These are phyloP conservation scores for Meandrusa payeni DNA, from an alignment of 2,888 invertebrate species.

Conservation along the genomic window DNA sequence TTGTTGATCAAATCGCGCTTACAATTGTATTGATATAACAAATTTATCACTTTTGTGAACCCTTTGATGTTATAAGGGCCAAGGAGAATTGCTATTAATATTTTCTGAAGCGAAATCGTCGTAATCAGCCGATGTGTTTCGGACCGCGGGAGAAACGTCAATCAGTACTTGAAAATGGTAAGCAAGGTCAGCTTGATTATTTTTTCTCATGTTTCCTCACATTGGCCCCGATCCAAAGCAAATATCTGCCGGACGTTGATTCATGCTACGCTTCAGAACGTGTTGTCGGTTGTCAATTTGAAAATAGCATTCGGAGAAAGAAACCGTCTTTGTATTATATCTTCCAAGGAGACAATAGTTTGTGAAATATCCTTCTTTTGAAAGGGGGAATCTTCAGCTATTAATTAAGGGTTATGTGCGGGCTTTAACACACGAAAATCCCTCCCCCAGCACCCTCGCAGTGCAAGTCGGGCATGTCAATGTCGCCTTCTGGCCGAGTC, in stretches of 20 bases:
- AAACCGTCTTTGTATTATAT: slow-evolving; percentile 15
- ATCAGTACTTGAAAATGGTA: slow-evolving; percentile 30
- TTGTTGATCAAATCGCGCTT: too few species aligned
- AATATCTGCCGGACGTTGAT: slow-evolving; percentile 52
- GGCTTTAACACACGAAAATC: too few species aligned
- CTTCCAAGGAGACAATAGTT: slow-evolving; percentile 14
- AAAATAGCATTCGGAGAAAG: slow-evolving; percentile 31
- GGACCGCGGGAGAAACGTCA: slow-evolving; percentile 33
- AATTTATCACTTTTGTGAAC: too few species aligned
- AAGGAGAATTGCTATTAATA: too few species aligned
- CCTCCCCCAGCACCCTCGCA: too few species aligned
- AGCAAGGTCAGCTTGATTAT: slow-evolving; percentile 37
- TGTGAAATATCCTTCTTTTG: slow-evolving; percentile 12
- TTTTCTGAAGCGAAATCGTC: too few species aligned
- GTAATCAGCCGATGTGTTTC: slow-evolving; percentile 32
- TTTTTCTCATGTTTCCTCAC: slow-evolving; percentile 39
- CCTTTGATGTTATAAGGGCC: too few species aligned
- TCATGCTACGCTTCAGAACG: slow-evolving; percentile 39
- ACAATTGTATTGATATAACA: too few species aligned
- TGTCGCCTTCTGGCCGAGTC: too few species aligned
- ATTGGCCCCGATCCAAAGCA: slow-evolving; percentile 52
- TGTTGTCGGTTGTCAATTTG: slow-evolving; percentile 34
- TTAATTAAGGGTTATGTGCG: too few species aligned
- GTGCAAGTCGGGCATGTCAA: too few species aligned
- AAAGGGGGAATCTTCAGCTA: too few species aligned